Evolutionary conservation across 2,113 vertebrate species (phyloP), one percentile per base, ranked within the genome.

Genomic region (Calonectris borealis): DNA sequence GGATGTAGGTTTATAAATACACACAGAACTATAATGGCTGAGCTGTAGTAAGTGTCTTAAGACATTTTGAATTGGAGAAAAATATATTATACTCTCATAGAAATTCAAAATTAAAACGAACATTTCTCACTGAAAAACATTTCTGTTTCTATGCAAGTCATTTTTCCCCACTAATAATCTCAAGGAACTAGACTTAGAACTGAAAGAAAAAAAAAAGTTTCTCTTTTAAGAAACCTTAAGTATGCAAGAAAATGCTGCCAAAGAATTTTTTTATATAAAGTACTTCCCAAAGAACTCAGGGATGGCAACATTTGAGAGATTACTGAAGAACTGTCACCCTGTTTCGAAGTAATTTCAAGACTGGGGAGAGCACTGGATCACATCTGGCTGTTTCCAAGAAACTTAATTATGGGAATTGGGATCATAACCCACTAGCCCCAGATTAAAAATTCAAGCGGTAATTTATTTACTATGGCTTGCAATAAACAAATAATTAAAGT

Each of bases 281-380:
- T 69, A 6, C 14, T 61, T 81, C 36, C 49, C 6, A 17, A 44
- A 66, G 64, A 51, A 34, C 36, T 73, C 31, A 16, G 12, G 21
- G 42, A 88, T 48, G 15, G 26, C 27, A 36, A 44, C 24, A 55
- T 64, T 19, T 66, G 27, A 70, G 40, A 27, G 12, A 44, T 8
- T 20, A 34, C 34, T 10, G 4, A 80, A 69, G 46, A 62, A 51
- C 26, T 20, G 3, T 26, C 17, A 64, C 14, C 13, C 10, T 5
- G 6, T 58, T 81, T 82, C 13, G 13, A 57, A 80, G 46, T 36
- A 34, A 36, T 36, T 83, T 52, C 11, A 60, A 92, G 57, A 26
- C 0, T 14, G 11, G 24, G 31, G 24, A 7, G 3, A 57, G 40
- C 44, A 48, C 0, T 13, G 10, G 32, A 46, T 64, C 7, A 31